Percentiles rank a stretch among this genome's conserved stretches.
phyloP scores from a whole-genome alignment of 2,113 vertebrate species.

The Pavo muticus region DNA sequence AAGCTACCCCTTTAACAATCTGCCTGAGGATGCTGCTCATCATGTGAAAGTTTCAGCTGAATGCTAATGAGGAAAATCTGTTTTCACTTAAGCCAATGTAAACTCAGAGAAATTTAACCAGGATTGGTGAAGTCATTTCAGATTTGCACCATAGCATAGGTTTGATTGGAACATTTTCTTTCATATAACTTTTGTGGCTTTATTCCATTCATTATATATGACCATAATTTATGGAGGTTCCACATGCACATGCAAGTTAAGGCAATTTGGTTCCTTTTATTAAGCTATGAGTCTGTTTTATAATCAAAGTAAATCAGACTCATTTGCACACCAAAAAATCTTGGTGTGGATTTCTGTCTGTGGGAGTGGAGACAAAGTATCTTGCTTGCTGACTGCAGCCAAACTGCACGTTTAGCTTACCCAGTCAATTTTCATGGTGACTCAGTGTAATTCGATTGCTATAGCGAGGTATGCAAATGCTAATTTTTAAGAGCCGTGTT shows the following conservation, averaged over 20 bases:
- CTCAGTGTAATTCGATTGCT: slow-evolving; percentile 61
- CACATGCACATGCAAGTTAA: slow-evolving; percentile 72
- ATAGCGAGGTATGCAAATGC: slow-evolving; percentile 59
- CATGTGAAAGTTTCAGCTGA: slow-evolving; percentile 61
- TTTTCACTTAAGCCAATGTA: slow-evolving; percentile 52
- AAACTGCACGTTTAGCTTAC: slow-evolving; percentile 55
- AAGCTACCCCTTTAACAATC: slow-evolving; percentile 31
- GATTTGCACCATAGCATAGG: slow-evolving; percentile 46
- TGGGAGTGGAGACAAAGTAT: slow-evolving; percentile 62
- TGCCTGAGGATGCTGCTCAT: neutral
- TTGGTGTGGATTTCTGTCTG: slow-evolving; percentile 69
- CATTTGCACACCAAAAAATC: slow-evolving; percentile 75
- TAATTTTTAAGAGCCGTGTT: slow-evolving; percentile 34
- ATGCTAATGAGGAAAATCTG: slow-evolving; percentile 47
- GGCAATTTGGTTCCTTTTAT: slow-evolving; percentile 71
- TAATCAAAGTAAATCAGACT: slow-evolving; percentile 70
- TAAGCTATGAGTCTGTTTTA: slow-evolving; percentile 71
- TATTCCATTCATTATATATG: slow-evolving; percentile 61
- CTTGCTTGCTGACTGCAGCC: slow-evolving; percentile 64
- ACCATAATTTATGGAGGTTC: slow-evolving; percentile 64
- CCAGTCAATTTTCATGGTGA: slow-evolving; percentile 62
- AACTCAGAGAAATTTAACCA: slow-evolving; percentile 26
- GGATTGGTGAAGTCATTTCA: slow-evolving; percentile 59
- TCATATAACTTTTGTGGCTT: slow-evolving; percentile 65
- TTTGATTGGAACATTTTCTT: slow-evolving; percentile 61